These are phyloP conservation scores for Pollenia amentaria DNA, from an alignment of 2,888 invertebrate genomes.

Conservation along the genomic window DNA sequence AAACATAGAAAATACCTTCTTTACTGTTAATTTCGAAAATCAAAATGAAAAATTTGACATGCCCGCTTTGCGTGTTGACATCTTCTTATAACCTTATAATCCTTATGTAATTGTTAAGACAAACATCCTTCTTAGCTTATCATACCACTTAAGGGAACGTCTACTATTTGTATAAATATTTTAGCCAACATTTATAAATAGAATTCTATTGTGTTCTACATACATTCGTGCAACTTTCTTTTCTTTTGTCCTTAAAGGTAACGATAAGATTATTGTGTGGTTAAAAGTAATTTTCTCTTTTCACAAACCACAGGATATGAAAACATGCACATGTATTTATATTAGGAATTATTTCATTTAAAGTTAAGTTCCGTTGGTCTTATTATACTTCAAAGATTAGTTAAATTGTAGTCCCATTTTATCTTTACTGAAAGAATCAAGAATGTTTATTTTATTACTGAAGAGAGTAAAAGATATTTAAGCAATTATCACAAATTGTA, in stretches of 20 bases:
- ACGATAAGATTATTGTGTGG: not conserved
- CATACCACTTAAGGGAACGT: not conserved
- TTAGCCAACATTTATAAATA: not conserved
- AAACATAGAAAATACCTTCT: too few species aligned
- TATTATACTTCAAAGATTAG: not conserved
- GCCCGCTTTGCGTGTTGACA: not conserved
- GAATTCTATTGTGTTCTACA: not conserved
- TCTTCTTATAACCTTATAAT: not conserved
- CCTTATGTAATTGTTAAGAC: not conserved
- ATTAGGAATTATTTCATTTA: not conserved
- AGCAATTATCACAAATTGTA: not conserved
- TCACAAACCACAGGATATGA: constrained; percentile 2
- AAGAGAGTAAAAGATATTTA: not conserved
- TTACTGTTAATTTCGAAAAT: too few species aligned
- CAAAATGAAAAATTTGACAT: too few species aligned
- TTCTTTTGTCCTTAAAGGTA: not conserved
- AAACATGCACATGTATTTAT: not conserved
- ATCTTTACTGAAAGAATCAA: too few species aligned
- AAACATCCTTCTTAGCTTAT: not conserved
- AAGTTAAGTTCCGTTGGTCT: not conserved
- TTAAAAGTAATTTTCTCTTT: not conserved
- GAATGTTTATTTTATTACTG: not conserved
- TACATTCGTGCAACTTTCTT: not conserved
- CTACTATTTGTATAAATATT: not conserved
- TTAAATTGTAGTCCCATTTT: too few species aligned